Evolutionary conservation across 2,797 vertebrate genomes (phyloP), one percentile per base, ranked within the genome.

Genomic region (Otolemur crassicaudatus): DNA sequence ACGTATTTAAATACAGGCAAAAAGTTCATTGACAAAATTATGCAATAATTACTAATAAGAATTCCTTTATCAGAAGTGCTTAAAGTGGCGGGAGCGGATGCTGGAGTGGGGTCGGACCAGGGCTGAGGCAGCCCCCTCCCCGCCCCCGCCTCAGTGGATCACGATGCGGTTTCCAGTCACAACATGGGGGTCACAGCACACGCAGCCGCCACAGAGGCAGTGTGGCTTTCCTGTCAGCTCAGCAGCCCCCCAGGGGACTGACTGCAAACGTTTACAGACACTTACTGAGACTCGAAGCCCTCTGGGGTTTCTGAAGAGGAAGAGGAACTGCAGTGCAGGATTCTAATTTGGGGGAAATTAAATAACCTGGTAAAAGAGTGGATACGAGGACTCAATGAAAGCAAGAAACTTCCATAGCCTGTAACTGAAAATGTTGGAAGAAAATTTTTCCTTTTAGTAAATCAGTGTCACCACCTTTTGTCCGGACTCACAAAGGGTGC

Each of bases 151-250:
- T 53, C 49, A 53, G 49, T 53, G 49, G 49, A 16, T 53, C 97
- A 99, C 98, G 98, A 99, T 99, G 98, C 98, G 98, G 98, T 99
- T 99, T 98, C 98, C 98, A 90, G 96, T 98, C 96, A 96, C 97
- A 96, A 94, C 96, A 97, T 98, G 98, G 95, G 99, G 98, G 98
- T 97, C 98, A 92, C 98, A 93, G 49, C 49, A 60, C 91, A 97
- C 96, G 95, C 96, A 58, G 98, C 98, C 98, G 91, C 96, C 97
- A 0, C 98, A 98, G 92, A 99, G 98, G 98, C 99, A 98, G 97
- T 99, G 98, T 97, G 99, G 99, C 97, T 98, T 99, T 87, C 99
- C 99, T n/a, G 99, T 99, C 98, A 99, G 99, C 97, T 97, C 99
- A 97, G 99, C 99, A 69, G 96, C 97, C 73, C 99, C 99, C 67